Conservation (phyloP, 2,113 vertebrate genomes). For the Chroicocephalus ridibundus region DNA sequence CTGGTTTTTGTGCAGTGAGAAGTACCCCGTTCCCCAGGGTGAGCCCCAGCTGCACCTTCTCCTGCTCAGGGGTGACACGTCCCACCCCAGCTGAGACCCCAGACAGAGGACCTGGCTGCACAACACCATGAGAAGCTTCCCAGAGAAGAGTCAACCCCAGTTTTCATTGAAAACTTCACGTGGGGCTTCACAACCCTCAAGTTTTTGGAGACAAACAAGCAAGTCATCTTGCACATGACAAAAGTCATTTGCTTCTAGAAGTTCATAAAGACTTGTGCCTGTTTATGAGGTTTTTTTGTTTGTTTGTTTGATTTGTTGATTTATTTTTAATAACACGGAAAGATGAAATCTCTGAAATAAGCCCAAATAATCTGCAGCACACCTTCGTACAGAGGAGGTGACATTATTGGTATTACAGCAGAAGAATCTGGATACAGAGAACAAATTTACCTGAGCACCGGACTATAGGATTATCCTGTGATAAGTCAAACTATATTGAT, state of each 20-base stretch:
- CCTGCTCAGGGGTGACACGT: not conserved
- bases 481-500: not conserved
- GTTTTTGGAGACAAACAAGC: not conserved
- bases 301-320: not conserved
- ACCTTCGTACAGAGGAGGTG: not conserved
- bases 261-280: not conserved
- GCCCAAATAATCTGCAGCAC: not conserved
- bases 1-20: not conserved
- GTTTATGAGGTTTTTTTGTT: not conserved
- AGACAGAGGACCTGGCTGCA: not conserved
- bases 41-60: not conserved
- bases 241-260: not conserved
- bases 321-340: not conserved
- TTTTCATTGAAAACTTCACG: accelerated
- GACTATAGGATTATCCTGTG: not conserved
- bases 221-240: too few species aligned
- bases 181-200: accelerated
- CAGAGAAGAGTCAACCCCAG: accelerated
- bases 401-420: not conserved
- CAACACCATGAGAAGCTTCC: not conserved
- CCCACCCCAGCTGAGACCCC: not conserved
- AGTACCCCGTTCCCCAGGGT: too few species aligned
- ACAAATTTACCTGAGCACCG: not conserved
- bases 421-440: not conserved
- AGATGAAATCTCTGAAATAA: not conserved